Base-by-base conservation (phyloP, 2,797 vertebrate species). In the Phrynocephalus forsythii region DNA sequence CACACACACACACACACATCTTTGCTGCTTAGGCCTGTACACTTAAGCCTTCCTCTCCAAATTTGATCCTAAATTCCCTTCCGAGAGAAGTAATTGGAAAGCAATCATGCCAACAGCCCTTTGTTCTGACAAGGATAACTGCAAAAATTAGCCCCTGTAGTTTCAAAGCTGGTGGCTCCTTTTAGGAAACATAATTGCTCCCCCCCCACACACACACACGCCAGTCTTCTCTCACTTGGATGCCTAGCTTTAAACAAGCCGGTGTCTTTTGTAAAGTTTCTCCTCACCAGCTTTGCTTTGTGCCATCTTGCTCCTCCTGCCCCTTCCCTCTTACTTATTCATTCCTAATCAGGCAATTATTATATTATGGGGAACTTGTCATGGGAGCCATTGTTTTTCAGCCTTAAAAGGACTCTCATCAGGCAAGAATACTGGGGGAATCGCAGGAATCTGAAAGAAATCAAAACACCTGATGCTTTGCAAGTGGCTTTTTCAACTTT, bases 301-400 rank as follows among this genome's bases (percentile, higher is more conserved):
- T 93, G 91, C 93, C 91, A 89, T 81, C 92, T 95, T 77, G 81
- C 85, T 91, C 52, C 79, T n/a, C 82, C 93, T 79, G 82, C 87
- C 87, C 48, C 73, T 48, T 83, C 93, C 88, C 89, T 91, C 84
- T 93, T 93, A 83, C 94, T 95, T 95, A 96, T 93, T 92, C 82
- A 91, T 88, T 91, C 91, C 89, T 96, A 95, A 96, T 95, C 94
- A 89, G 81, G 63, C 92, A 92, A 89, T 93, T 94, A 94, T 89
- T 95, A 88, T 92, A 95, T 95, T 93, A 95, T 93, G 85, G 89
- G 91, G 94, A 91, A 75, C 84, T 0, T 44, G 71, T 89, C 90
- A 92, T 93, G 90, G 91, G 94, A 91, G 84, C 91, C 86, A 78
- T 79, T 91, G 88, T 82, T 91, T 89, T 88, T 66, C 87, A 95